Evolutionary conservation across 2,113 vertebrate species (phyloP).

Genomic region (Pitta sordida): DNA sequence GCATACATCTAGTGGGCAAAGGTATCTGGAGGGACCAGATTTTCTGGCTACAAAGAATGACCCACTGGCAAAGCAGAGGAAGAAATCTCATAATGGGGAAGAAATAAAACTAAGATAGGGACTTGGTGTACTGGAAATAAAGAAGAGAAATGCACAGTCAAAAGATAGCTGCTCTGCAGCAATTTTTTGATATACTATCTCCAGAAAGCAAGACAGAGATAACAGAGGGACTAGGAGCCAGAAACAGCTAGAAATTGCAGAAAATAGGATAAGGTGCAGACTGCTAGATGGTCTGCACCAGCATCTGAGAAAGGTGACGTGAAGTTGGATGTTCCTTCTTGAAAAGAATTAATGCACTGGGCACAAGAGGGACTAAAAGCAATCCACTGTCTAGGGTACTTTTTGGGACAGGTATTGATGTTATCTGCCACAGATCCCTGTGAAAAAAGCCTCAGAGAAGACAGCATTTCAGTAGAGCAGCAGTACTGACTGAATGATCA

Average conservation of each 20-base stretch:
- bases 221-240: slow-evolving; percentile 2
- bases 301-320: neutral
- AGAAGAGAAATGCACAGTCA: slow-evolving; percentile 20
- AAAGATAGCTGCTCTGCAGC: slow-evolving; percentile 34
- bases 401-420: neutral
- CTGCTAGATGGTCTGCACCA: slow-evolving; percentile 1
- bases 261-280: neutral
- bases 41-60: neutral
- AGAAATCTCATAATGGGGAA: slow-evolving; percentile 16
- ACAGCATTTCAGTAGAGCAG: neutral
- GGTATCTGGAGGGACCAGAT: neutral
- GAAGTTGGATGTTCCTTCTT: neutral
- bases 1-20: neutral
- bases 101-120: slow-evolving; percentile 20
- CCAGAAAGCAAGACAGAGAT: slow-evolving; percentile 34
- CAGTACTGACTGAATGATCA: neutral
- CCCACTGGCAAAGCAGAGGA: neutral
- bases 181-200: slow-evolving; percentile 59
- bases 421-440: neutral
- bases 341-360: neutral
- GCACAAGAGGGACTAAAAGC: neutral
- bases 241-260: slow-evolving; percentile 11
- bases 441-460: neutral
- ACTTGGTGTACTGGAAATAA: slow-evolving; percentile 13
- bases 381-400: neutral